Base-by-base conservation (phyloP, 2,888 invertebrate genomes). In the Rhingia rostrata region DNA sequence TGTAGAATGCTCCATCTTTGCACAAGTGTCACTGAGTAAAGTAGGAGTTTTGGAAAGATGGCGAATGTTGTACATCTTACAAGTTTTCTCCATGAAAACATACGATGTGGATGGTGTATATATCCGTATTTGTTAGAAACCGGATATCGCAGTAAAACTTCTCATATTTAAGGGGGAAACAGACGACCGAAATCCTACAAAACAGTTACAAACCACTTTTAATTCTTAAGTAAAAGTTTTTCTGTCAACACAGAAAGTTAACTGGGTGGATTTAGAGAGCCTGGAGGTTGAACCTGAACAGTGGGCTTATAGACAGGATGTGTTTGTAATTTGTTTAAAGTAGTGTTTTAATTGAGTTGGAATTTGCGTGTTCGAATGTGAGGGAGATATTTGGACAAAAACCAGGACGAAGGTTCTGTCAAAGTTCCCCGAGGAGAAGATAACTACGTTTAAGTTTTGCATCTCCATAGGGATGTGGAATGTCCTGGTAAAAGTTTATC, bases 191-290 rank as follows among this genome's bases (percentile, higher is more conserved):
- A 54, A 61, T 61, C n/a, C 67, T 45, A 58, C 49, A 64, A 56
- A 63, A 72, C 66, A 66, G 70, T 82, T 82, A 45, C 60, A 82
- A 82, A 64, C 82, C 66, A 70, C 77, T 82, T 82, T 78, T 77
- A 77, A 72, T 82, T 77, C 64, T 39, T 64, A 60, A 82, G 64
- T 47, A 70, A 82, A 82, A 82, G 70, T 82, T 82, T 82, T 51
- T 54, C 81, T 69, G 81, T 82, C 70, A 82, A 82, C 77, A 82
- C 35, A 64, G 37, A 82, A 77, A 77, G 58, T 81, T 81, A 58
- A 47, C 47, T 33, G 63, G 45, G 49, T 33, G 43, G 47, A 35
- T 22, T 30, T 7, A 1, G 32, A 14, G 7, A 14, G 66, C 45
- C n/a, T 47, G 33, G n/a, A 30, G 30, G 14, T 41, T 49, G 43